Evolutionary conservation across 2,888 invertebrate species (phyloP), one percentile per base, ranked within the genome.

Genomic region (Leptarthrus brevirostris): DNA sequence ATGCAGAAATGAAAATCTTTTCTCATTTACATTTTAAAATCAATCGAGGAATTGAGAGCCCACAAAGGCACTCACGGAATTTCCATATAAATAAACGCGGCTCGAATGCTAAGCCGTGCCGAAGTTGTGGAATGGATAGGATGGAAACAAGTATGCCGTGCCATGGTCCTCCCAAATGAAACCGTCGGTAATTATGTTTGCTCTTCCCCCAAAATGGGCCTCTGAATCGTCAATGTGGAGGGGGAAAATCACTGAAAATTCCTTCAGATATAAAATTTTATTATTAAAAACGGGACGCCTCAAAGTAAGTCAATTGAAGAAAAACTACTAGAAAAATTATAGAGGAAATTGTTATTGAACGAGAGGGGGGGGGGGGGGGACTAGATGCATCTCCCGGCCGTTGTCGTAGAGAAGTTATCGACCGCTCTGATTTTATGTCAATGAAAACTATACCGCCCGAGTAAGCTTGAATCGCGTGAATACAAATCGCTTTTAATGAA

Each of bases 401-500:
- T n/a, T 6, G 54, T 12, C 8, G 14, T 2, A 5, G 26, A 30
- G n/a, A 34, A 10, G 30, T 20, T 18, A 34, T 20, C 34, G 34
- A 58, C 34, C 36, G 36, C 6, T 18, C 20, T 18, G 8, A 40
- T 40, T 40, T 40, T 40, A 40, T 12, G n/a, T 16, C 5, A 18
- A 10, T 10, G 36, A 34, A 58, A 16, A 16, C 58, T 40, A 8
- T 26, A 34, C 58, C 36, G 36, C 34, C 58, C 58, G 34, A 20
- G 58, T 36, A 58, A 34, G 16, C 36, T 58, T 58, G 58, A 58
- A 58, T 58, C 36, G 58, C 36, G 58, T 58, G 58, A 58, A 58
- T 58, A 58, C 58, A 58, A 58, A 58, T 58, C 58, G 58, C 34
- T 58, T 58, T 58, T 58, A 58, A 58, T 58, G 58, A 58, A 58